Evolutionary conservation across 2,113 vertebrate genomes (phyloP), one percentile per base, ranked within the genome.

Genomic region (Malaclemys terrapin): DNA sequence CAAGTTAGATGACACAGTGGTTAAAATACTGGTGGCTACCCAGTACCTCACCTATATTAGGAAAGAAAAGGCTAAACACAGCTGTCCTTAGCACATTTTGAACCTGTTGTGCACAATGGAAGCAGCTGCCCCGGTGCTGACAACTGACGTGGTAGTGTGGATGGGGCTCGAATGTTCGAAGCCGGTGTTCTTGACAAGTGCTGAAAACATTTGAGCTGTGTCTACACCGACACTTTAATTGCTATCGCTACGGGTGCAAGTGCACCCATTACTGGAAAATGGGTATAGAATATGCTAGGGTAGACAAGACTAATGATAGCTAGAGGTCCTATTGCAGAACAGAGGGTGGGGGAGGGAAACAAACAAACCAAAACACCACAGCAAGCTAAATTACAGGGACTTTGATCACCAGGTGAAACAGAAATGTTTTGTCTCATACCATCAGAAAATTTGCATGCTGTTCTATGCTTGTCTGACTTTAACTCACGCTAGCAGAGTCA

Each of bases 391-490:
- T 52, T 82, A 75, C 87, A 59, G 80, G 42, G 82, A 54, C 78
- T 94, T 86, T 35, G 84, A 35, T 87, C 57, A 56, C 52, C 62
- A 82, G 59, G n/a, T 94, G 52, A 80, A 90, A 22, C 35, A 6
- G 8, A 69, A 35, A 57, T 54, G 85, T 80, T 72, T 56, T 82
- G 89, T 96, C 78, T 76, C 54, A 91, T 59, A 62, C 80, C 82
- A 82, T 47, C 80, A 82, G 94, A 45, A 52, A 91, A 49, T 52
- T 80, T 92, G 75, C 90, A 56, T 85, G 69, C 84, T 56, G 80
- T 53, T 87, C 17, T 75, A 19, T 54, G 84, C 69, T 45, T 91
- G 42, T 65, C 76, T 94, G 90, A 94, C 84, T 90, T 93, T 82
- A 4, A 8, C 86, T 25, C 69, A 76, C 2, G 1, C 84, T 80